Percentiles rank a stretch among this genome's conserved stretches.
Evolutionary conservation across 2,888 invertebrate genomes (phyloP).

Genomic region (Lithosia quadra): DNA sequence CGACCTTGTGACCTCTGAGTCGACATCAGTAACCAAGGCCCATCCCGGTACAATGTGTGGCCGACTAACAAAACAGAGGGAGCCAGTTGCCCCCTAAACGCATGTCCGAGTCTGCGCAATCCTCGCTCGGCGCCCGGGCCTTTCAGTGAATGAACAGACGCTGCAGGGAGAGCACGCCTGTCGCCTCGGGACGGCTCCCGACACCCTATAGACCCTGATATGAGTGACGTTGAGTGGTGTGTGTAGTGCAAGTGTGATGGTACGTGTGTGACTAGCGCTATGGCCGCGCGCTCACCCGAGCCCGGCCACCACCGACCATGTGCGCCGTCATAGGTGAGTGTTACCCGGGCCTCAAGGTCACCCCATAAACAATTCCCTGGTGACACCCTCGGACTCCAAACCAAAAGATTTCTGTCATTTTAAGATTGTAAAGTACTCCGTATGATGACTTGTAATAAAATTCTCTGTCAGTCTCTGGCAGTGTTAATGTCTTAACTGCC

Average conservation of each 20-base stretch:
- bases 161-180: conserved; percentile 63
- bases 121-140: conserved; percentile 71
- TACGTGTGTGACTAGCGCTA: conserved; percentile 71
- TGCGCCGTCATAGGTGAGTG: conserved; percentile 79
- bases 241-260: conserved; percentile 69
- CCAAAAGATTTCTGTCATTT: conserved; percentile 44
- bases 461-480: no score
- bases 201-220: conserved; percentile 56
- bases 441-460: conserved; percentile 13
- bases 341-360: conserved; percentile 71
- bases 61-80: conserved; percentile 71
- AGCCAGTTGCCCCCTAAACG: conserved; percentile 69
- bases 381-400: conserved; percentile 52
- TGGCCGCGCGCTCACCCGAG: conserved; percentile 78
- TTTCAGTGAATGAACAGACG: conserved; percentile 80
- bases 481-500: no score
- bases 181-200: conserved; percentile 49
- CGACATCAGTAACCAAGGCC: conserved; percentile 61
- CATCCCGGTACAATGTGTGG: conserved; percentile 71
- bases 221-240: conserved; percentile 73
- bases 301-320: conserved; percentile 80
- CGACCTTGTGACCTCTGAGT: conserved; percentile 84
- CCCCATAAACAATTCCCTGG: conserved; percentile 68
- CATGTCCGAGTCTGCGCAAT: conserved; percentile 80
- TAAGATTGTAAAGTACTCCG: conserved; percentile 26